These are phyloP conservation scores for Poliocrania exsul DNA, from an alignment of 2,797 vertebrate genomes.

Conservation along the genomic window DNA sequence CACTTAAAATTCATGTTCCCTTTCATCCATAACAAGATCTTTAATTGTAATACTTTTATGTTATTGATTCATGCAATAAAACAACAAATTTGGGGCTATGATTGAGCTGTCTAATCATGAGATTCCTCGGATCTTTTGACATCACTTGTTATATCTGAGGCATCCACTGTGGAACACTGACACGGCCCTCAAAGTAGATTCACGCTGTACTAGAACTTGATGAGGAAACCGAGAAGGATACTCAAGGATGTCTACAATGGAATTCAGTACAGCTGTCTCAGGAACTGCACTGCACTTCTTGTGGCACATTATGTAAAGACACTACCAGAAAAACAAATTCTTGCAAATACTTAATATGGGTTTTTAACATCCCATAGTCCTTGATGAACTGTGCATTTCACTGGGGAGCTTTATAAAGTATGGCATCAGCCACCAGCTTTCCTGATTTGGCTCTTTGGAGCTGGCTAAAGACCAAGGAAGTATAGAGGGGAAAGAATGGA, in stretches of 20 bases:
- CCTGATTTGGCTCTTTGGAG: background rate
- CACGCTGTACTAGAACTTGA: accelerated
- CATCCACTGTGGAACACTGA: no score
- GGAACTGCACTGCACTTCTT: background rate
- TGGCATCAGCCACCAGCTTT: background rate
- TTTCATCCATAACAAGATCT: background rate
- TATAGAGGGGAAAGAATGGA: background rate
- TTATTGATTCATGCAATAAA: no score
- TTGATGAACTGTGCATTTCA: accelerated
- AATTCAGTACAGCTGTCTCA: background rate
- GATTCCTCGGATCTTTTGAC: background rate
- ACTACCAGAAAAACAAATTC: background rate
- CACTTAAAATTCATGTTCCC: background rate
- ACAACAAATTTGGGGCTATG: background rate
- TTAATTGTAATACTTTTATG: no score
- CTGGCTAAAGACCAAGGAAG: background rate
- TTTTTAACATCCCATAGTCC: background rate
- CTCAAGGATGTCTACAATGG: no score
- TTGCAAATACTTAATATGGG: background rate
- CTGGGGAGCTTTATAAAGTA: background rate
- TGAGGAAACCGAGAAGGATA: background rate
- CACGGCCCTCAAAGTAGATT: background rate
- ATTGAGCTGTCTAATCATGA: background rate
- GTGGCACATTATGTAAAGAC: background rate
- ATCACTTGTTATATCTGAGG: background rate